Evolutionary conservation across 2,113 vertebrate genomes (phyloP), one percentile per base, ranked within the genome.

Genomic region (Semicossyphus pulcher): DNA sequence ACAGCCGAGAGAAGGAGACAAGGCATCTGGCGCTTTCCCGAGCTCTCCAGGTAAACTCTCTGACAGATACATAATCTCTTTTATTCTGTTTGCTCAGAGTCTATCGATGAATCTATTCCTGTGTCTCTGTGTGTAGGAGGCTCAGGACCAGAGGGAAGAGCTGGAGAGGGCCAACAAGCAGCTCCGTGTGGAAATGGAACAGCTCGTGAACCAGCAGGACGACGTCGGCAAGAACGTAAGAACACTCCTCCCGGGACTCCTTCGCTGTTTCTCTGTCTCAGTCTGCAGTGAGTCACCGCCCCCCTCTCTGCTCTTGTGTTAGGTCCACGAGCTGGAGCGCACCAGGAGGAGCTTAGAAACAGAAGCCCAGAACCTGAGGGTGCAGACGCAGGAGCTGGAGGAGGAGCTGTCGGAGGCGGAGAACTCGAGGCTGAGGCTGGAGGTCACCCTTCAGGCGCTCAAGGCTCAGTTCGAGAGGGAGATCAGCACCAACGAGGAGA

Each of bases 241-340:
- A 25, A 10, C 68, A 37, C 14, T 21, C 28, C 48, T 56, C 21
- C 21, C 23, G 0, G 14, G 10, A 14, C 15, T 23, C 20, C 15
- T 70, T 67, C 16, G 12, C 37, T 48, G 3, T 59, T 20, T 66
- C 8, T 69, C 42, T 37, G 11, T 68, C 28, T 69, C 7, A 12
- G 14, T 54, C 67, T 4, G 31, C 61, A 20, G 44, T 45, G 36
- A 70, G n/a, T 79, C 37, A 62, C 5, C 0, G 10, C 16, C 10
- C n/a, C 66, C 10, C 10, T 39, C 1, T 67, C 29, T 76, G n/a
- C 26, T 58, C 29, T 25, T 18, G 7, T 39, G 4, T 78, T 83
- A 97, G 96, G 96, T 96, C 11, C 96, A 97, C 2, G 96, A 97
- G 79, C 88, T 97, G 80, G 96, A 97, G 76, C 89, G 95, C 12